Evolutionary conservation across 1,140 invertebrate species (phyloP).

Genomic region (Drosophila sp.): DNA sequence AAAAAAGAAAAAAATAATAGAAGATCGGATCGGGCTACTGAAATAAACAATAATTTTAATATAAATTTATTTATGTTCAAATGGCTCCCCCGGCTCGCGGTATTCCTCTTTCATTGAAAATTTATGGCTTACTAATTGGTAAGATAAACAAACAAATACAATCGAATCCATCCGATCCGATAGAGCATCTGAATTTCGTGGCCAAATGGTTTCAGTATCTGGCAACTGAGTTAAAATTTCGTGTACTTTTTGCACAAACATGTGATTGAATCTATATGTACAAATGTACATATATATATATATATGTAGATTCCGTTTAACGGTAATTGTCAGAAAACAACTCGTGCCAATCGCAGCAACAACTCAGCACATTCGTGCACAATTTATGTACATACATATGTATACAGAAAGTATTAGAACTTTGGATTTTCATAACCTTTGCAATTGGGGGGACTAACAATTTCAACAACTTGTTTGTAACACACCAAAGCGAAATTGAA

Average conservation of each 20-base stretch:
- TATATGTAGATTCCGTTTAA: conserved; percentile 51
- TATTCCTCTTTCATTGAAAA: conserved; percentile 24
- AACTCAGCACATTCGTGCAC: conserved; percentile 35
- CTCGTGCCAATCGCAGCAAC: conserved; percentile 51
- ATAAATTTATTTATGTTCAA: conserved; percentile 27
- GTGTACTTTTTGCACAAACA: conserved; percentile 39
- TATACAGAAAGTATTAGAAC: conserved; percentile 3
- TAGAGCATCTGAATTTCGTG: conserved; percentile 8
- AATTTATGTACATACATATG: not conserved
- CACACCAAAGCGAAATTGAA: too few relatives aligned
- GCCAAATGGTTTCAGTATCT: conserved; percentile 28
- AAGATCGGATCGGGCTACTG: not conserved
- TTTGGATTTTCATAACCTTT: not conserved
- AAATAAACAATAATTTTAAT: conserved; percentile 32
- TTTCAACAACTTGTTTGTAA: not conserved
- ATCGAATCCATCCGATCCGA: not conserved
- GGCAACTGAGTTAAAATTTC: conserved; percentile 4
- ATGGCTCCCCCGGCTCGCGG: not conserved
- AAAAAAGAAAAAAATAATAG: too few relatives aligned
- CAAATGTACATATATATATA: conserved; percentile 25
- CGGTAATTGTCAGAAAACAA: conserved; percentile 60
- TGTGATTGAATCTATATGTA: conserved; percentile 44
- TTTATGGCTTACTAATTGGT: conserved; percentile 55
- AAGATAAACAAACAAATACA: conserved; percentile 50
- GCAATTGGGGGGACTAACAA: not conserved